A percentile compares a stretch with the other conserved stretches of the same genome.
Conservation (phyloP, 2,113 vertebrate species). For the Centropus bengalensis region DNA sequence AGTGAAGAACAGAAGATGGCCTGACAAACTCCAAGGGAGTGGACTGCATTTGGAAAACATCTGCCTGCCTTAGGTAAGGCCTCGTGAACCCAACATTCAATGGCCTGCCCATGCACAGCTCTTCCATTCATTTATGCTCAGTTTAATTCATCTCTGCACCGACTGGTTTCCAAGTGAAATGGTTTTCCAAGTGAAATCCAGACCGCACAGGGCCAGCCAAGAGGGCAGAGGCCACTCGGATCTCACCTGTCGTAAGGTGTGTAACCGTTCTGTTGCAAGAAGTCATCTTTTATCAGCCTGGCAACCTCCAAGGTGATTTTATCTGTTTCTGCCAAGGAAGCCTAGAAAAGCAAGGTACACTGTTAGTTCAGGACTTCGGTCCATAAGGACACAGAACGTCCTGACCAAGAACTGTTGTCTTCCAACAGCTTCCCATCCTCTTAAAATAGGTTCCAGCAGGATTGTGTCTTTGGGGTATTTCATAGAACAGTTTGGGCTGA, state of each 20-base stretch:
- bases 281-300: slow-evolving; percentile 97
- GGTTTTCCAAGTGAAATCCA: background rate
- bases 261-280: slow-evolving; percentile 97
- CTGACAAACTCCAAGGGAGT: background rate
- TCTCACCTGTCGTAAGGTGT: slow-evolving; percentile 93
- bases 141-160: background rate
- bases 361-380: background rate
- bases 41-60: background rate
- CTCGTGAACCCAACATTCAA: fast-evolving
- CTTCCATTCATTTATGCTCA: background rate
- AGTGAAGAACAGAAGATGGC: background rate
- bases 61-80: background rate
- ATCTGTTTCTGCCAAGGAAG: slow-evolving; percentile 95
- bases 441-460: background rate
- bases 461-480: background rate
- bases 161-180: background rate
- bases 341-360: slow-evolving; percentile 73
- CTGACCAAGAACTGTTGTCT: background rate
- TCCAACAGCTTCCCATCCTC: background rate
- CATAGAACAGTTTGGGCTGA: background rate
- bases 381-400: background rate
- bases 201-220: background rate
- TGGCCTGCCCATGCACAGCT: background rate
- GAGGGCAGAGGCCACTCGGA: background rate
- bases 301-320: slow-evolving; percentile 98